phyloP scores from a whole-genome alignment of 2,888 invertebrate species.

The Strigamia crassipes region DNA sequence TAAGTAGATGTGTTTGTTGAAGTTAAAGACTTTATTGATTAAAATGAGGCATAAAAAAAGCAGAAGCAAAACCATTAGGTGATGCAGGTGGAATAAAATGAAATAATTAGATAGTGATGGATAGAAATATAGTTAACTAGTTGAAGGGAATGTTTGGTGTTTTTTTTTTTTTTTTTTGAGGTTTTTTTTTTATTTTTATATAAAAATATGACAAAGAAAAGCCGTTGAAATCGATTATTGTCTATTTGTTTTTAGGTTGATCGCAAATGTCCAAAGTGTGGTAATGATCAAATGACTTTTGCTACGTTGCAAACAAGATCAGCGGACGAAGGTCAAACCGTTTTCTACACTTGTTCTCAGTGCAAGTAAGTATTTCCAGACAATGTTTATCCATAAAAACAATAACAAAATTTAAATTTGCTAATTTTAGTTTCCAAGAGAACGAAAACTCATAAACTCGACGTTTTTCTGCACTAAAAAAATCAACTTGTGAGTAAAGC shows the following conservation, averaged over 20 bases:
- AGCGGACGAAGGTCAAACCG: conserved; percentile 99
- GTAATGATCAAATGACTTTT: conserved; percentile 90
- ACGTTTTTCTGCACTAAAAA: background rate
- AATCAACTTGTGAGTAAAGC: background rate
- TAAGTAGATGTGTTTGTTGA: no score
- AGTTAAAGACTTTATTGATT: no score
- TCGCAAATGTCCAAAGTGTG: conserved; percentile 76
- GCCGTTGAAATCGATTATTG: background rate
- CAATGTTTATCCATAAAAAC: conserved; percentile 52
- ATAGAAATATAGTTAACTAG: background rate
- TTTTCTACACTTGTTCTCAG: conserved; percentile 93
- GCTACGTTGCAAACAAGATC: conserved; percentile 92
- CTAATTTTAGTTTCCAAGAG: conserved; percentile 68
- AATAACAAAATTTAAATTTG: conserved; percentile 30
- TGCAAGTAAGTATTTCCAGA: conserved; percentile 88
- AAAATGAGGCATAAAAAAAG: no score
- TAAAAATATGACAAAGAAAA: no score
- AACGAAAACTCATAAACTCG: conserved; percentile 70
- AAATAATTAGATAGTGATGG: background rate
- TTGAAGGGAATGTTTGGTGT: no score
- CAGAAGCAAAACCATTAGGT: no score
- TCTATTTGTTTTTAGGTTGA: conserved; percentile 55
- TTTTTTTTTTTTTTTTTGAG: no score
- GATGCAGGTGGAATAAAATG: no score
- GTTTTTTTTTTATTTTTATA: no score